phyloP scores from a whole-genome alignment of 2,797 vertebrate genomes.

The Novumbra hubbsi region DNA sequence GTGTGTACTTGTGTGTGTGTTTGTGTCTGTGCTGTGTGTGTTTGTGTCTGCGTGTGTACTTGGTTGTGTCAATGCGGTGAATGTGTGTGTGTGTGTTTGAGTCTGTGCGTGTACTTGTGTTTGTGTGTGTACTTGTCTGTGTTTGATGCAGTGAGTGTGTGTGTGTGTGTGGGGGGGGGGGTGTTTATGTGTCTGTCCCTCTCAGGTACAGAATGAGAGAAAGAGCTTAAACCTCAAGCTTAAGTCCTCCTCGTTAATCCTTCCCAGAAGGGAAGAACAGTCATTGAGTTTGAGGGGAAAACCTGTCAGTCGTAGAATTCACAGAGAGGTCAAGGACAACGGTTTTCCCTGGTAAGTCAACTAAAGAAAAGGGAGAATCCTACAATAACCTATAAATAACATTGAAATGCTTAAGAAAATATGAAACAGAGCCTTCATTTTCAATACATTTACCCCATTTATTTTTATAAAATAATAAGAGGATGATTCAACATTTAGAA shows the following conservation, averaged over 20 bases:
- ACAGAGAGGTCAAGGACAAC: slow-evolving; percentile 25
- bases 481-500: no score
- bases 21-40: not conserved
- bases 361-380: not conserved
- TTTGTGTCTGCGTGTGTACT: slow-evolving; percentile 10
- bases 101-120: not conserved
- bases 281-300: slow-evolving; percentile 31
- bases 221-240: slow-evolving; percentile 11
- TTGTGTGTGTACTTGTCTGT: no score
- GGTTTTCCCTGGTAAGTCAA: not conserved
- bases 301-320: slow-evolving; percentile 25
- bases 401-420: not conserved
- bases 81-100: no score
- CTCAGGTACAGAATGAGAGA: slow-evolving; percentile 18
- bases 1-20: slow-evolving; percentile 2
- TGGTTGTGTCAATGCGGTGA: slow-evolving; percentile 8
- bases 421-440: not conserved
- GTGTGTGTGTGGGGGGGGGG: no score
- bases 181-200: slow-evolving; percentile 6
- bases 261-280: slow-evolving; percentile 25
- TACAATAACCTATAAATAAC: not conserved
- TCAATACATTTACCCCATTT: not conserved
- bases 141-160: no score
- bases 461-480: not conserved
- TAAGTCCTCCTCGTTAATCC: slow-evolving; percentile 28